Percentiles rank a stretch among this genome's conserved stretches.
Conservation (phyloP, 2,888 invertebrate genomes). For the Agrochola litura region DNA sequence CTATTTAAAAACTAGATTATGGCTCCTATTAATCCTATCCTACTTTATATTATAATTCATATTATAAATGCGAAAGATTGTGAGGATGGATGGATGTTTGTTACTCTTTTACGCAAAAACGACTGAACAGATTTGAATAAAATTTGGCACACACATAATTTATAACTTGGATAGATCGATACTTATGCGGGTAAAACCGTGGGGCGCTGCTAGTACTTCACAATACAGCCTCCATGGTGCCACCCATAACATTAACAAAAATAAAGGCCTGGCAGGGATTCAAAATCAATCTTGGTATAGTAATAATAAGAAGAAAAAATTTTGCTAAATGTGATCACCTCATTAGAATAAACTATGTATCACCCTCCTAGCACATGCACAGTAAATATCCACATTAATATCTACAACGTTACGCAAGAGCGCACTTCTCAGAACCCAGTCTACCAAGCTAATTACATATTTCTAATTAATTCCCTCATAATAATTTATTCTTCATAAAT, state of each 20-base stretch:
- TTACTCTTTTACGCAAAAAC: no score
- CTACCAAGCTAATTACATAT: slow-evolving; percentile 48
- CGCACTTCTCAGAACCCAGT: slow-evolving; percentile 30
- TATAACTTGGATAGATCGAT: no score
- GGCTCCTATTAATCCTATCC: no score
- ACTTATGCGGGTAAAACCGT: no score
- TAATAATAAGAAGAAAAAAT: no score
- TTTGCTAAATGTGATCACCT: neutral
- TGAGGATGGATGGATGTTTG: no score
- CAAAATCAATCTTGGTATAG: neutral
- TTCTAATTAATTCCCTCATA: slow-evolving; percentile 52
- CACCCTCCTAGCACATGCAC: neutral
- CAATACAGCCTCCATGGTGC: neutral
- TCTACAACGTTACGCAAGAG: slow-evolving; percentile 22
- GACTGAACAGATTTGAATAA: no score
- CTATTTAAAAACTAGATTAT: no score
- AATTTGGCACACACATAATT: no score
- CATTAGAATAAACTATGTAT: neutral
- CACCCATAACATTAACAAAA: neutral
- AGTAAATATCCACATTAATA: slow-evolving; percentile 3
- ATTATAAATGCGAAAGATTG: no score
- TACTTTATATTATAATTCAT: no score
- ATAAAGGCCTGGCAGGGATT: neutral
- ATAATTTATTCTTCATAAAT: slow-evolving; percentile 62
- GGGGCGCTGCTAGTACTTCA: no score